Conservation (phyloP, 1,140 invertebrate species). For the Asobara japonica region DNA sequence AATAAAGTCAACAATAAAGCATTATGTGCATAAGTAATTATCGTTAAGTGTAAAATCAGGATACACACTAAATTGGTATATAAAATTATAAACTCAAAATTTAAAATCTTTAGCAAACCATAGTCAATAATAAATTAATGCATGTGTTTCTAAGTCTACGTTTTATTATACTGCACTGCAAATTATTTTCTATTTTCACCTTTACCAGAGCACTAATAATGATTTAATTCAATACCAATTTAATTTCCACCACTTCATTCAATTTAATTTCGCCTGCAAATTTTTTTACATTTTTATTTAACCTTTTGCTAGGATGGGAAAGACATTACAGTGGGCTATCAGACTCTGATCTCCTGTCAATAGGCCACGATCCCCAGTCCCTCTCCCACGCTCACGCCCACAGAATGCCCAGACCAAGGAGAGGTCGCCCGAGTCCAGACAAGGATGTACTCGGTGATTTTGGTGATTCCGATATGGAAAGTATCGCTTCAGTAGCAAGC, state of each 20-base stretch:
- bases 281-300: conserved; percentile 12
- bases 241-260: conserved; percentile 15
- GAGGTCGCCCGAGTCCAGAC: conserved; percentile 73
- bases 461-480: conserved; percentile 89
- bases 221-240: neutral
- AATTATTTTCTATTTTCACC: neutral
- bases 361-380: conserved; percentile 56
- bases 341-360: conserved; percentile 79
- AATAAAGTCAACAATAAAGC: too few species aligned
- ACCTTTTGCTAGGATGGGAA: conserved; percentile 73
- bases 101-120: too few species aligned
- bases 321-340: conserved; percentile 82
- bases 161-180: neutral
- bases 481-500: conserved; percentile 84
- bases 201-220: neutral
- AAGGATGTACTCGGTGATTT: conserved; percentile 76
- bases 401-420: conserved; percentile 66
- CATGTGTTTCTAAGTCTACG: too few species aligned
- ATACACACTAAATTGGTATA: too few species aligned
- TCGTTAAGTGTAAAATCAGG: too few species aligned
- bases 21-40: too few species aligned
- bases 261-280: neutral
- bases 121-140: too few species aligned
- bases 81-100: too few species aligned
- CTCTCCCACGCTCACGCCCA: conserved; percentile 68